Evolutionary conservation across 2,888 invertebrate species (phyloP).

Genomic region (Phaedon cochleariae): DNA sequence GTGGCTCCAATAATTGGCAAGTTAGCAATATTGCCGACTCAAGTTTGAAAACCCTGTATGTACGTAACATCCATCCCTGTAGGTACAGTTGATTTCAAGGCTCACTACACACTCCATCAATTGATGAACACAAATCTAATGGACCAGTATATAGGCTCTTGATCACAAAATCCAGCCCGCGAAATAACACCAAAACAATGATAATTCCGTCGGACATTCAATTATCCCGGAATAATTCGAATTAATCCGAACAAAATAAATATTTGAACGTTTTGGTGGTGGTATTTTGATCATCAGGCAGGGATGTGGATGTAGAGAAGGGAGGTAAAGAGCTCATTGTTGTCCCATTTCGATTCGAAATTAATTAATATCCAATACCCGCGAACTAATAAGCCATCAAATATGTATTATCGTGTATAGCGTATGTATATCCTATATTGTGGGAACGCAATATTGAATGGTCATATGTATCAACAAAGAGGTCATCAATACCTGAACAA

Average conservation of each 20-base stretch:
- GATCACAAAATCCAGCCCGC: not conserved
- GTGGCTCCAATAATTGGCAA: no score
- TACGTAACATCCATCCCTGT: no score
- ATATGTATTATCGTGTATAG: constrained; percentile 15
- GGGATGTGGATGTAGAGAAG: not conserved
- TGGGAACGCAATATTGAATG: constrained; percentile 5
- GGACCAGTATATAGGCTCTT: not conserved
- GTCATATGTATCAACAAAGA: not conserved
- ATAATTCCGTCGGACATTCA: not conserved
- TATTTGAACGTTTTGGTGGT: not conserved
- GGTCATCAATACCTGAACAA: no score
- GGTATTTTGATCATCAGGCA: not conserved
- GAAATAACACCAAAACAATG: not conserved
- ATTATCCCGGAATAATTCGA: not conserved
- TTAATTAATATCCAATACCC: constrained; percentile 22
- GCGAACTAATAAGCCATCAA: constrained; percentile 17
- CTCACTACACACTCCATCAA: not conserved
- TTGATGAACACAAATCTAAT: not conserved
- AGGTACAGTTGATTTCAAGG: not conserved
- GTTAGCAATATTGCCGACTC: no score
- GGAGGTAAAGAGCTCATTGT: constrained; percentile 5
- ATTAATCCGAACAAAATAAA: not conserved
- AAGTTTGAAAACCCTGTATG: no score
- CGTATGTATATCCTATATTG: constrained; percentile 3
- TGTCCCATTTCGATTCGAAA: constrained; percentile 15